Evolutionary conservation across 2,888 invertebrate genomes (phyloP).

Genomic region (Barypeithes pellucidus): DNA sequence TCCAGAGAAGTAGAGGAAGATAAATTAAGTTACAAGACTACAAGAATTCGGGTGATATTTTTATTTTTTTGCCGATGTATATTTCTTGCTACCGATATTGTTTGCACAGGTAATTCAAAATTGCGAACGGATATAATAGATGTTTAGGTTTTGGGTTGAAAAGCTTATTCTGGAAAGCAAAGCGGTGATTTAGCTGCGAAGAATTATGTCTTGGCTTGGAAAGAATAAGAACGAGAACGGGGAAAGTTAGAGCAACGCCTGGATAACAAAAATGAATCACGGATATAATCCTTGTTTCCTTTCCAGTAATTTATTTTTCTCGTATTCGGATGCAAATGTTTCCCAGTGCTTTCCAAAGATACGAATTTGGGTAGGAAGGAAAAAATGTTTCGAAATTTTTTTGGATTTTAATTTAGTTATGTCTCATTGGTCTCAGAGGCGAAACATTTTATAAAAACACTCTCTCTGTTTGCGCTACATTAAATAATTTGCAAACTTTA

Average conservation of each 20-base stretch:
- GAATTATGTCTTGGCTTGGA: constrained; percentile 54
- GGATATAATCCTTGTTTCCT: constrained; percentile 58
- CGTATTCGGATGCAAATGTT: constrained; percentile 51
- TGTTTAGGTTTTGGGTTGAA: constrained; percentile 55
- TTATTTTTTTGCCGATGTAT: not conserved
- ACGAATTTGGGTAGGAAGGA: constrained; percentile 41
- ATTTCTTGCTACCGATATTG: not conserved
- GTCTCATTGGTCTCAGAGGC: constrained; percentile 42
- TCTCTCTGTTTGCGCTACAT: constrained; percentile 29
- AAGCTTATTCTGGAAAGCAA: constrained; percentile 54
- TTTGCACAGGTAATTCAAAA: constrained; percentile 50
- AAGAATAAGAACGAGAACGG: constrained; percentile 52
- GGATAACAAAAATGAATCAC: constrained; percentile 58
- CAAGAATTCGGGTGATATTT: not conserved
- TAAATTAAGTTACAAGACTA: not conserved
- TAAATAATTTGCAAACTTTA: constrained; percentile 32
- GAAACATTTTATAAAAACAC: constrained; percentile 39
- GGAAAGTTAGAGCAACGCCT: constrained; percentile 45
- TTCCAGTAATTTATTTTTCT: constrained; percentile 58
- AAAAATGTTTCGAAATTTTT: constrained; percentile 37
- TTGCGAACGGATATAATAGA: constrained; percentile 56
- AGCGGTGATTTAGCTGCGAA: constrained; percentile 55
- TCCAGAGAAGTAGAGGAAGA: not conserved
- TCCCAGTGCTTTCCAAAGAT: constrained; percentile 47
- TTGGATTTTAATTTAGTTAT: constrained; percentile 46